These are phyloP conservation scores for Zygothrica quintamaculata DNA, from an alignment of 2,888 invertebrate species.

Conservation along the genomic window DNA sequence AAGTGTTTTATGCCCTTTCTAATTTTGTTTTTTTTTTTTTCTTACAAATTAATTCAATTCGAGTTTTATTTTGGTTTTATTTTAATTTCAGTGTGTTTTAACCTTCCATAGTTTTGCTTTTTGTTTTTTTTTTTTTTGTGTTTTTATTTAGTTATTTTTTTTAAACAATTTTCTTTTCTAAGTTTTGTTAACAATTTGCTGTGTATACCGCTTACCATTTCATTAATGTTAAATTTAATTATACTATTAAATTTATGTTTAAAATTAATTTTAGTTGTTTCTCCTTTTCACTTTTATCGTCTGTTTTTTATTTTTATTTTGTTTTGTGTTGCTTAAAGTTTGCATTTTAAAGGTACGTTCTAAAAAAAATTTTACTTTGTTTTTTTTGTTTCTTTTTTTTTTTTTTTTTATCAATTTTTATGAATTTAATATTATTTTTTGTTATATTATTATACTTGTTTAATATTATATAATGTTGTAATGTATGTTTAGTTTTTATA, in stretches of 20 bases:
- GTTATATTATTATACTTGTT: slow-evolving; percentile 1
- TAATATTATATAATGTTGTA: slow-evolving; percentile 42
- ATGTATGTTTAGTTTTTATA: slow-evolving; percentile 58
- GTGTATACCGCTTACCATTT: slow-evolving; percentile 54
- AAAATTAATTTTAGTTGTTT: slow-evolving; percentile 74
- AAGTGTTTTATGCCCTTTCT: slow-evolving; percentile 52
- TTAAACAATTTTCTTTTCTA: slow-evolving; percentile 63
- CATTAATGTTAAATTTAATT: slow-evolving; percentile 62
- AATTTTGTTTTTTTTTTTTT: slow-evolving; percentile 24
- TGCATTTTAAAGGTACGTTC: slow-evolving; percentile 69
- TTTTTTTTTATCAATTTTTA: slow-evolving; percentile 8
- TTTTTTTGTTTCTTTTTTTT: slow-evolving; percentile 16
- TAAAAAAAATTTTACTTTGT: slow-evolving; percentile 62
- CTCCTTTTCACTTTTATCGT: slow-evolving; percentile 15
- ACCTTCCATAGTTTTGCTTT: slow-evolving; percentile 11
- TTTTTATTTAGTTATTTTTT: slow-evolving; percentile 18
- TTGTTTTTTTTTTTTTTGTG: slow-evolving; percentile 30
- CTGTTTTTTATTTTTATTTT: slow-evolving; percentile 13
- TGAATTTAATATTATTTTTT: slow-evolving; percentile 41
- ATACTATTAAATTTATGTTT: slow-evolving; percentile 73
- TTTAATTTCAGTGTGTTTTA: slow-evolving; percentile 32
- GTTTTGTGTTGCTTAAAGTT: slow-evolving; percentile 43
- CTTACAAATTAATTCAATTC: slow-evolving; percentile 59
- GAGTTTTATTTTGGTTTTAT: slow-evolving; percentile 29
- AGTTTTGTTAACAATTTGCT: slow-evolving; percentile 67